phyloP scores from a whole-genome alignment of 2,113 vertebrate species.

The Hyperopisus bebe region DNA sequence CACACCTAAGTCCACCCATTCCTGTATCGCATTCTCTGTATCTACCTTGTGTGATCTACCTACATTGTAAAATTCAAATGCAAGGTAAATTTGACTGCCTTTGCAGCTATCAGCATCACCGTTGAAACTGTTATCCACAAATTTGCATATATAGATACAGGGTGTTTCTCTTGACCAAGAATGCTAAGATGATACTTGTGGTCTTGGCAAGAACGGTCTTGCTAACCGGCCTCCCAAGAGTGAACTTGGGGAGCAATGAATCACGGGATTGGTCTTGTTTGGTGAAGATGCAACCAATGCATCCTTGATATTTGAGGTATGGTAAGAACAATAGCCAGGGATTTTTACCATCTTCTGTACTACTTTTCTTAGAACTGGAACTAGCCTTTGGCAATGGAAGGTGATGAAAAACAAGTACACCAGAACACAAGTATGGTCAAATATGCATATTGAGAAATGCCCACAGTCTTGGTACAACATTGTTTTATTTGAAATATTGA shows the following conservation, averaged over 20 bases:
- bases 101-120: not conserved
- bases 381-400: not conserved
- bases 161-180: not conserved
- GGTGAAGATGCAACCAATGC: not conserved
- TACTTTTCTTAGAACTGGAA: not conserved
- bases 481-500: not conserved
- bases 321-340: not conserved
- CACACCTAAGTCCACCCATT: not conserved
- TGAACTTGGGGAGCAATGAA: not conserved
- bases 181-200: not conserved
- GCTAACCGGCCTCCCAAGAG: not conserved
- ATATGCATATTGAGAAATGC: not conserved
- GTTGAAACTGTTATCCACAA: not conserved
- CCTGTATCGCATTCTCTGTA: not conserved
- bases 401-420: not conserved
- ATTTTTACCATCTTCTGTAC: not conserved
- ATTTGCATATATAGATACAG: not conserved
- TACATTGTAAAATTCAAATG: slow-evolving; percentile 1
- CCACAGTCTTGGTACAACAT: not conserved
- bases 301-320: not conserved
- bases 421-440: not conserved
- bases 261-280: not conserved
- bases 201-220: not conserved
- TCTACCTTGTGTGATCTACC: not conserved
- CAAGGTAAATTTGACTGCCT: not conserved